Evolutionary conservation across 1,140 invertebrate genomes (phyloP).

Genomic region (Tetramorium parvispinum): DNA sequence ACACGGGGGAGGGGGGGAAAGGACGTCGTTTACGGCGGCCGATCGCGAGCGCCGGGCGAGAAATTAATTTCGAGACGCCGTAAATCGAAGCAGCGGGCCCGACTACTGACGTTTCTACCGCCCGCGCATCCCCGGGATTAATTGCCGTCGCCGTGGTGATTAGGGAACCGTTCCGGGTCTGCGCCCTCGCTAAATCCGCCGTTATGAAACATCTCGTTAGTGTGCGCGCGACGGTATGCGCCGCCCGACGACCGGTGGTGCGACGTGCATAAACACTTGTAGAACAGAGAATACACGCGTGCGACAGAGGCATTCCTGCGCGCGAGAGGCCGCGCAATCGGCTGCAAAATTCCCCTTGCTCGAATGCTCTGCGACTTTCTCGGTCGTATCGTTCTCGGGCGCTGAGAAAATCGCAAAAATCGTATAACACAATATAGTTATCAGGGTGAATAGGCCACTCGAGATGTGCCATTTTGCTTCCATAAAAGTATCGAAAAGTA

Average conservation of each 20-base stretch:
- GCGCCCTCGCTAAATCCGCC: slow-evolving; percentile 54
- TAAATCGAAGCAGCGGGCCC: slow-evolving; percentile 62
- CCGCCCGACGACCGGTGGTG: neutral
- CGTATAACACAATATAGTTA: neutral
- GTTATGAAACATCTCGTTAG: slow-evolving; percentile 72
- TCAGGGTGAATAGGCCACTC: neutral
- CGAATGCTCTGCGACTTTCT: neutral
- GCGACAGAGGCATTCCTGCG: slow-evolving; percentile 32
- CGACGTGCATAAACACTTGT: slow-evolving; percentile 23
- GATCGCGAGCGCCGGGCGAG: slow-evolving; percentile 30
- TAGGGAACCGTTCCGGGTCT: slow-evolving; percentile 37
- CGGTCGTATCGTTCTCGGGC: slow-evolving; percentile 2
- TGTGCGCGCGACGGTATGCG: slow-evolving; percentile 30
- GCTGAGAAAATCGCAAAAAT: slow-evolving; percentile 22
- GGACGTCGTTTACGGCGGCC: neutral
- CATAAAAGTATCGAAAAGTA: neutral
- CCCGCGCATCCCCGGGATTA: slow-evolving; percentile 59
- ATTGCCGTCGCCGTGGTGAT: slow-evolving; percentile 63
- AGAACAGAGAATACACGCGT: slow-evolving; percentile 1
- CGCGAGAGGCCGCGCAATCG: slow-evolving; percentile 32
- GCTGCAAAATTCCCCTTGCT: slow-evolving; percentile 38
- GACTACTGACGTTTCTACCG: slow-evolving; percentile 17
- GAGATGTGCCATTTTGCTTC: neutral
- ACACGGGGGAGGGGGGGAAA: neutral
- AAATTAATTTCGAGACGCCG: slow-evolving; percentile 62